Base-by-base conservation (phyloP, 2,113 vertebrate species). In the Ibidorhyncha struthersii region DNA sequence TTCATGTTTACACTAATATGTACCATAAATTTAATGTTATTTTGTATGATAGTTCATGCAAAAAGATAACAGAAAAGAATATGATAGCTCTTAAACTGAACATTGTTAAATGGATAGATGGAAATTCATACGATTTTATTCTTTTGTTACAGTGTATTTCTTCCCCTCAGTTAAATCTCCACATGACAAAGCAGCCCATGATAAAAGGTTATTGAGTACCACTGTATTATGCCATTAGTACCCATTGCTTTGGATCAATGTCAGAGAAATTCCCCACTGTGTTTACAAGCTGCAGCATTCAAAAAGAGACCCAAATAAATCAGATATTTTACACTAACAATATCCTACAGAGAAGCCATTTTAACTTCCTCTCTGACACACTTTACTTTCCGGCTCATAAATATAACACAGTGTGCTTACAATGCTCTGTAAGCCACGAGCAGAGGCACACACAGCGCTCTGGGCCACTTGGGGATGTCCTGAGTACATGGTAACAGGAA, bases 241-340 rank as follows among this genome's bases (percentile, higher is more conserved):
- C 69, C 77, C 86, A 96, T 87, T 96, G 86, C 92, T 98, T 96
- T 92, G 92, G 89, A 97, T 97, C 96, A 97, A 96, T 96, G 96
- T 82, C 76, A 91, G 88, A 95, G 69, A 97, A 96, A 97, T 96
- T 95, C 79, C 73, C 78, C 56, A 66, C 71, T 97, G 93, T 94
- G 92, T 93, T 98, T 97, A 96, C 72, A 97, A 97, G 87, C 73
- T 83, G 41, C 29, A 95, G 78, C 61, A 94, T 91, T 96, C 86
- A 92, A 96, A 96, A 72, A 85, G 34, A 86, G 67, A 65, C 71
- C 71, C 74, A 97, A 95, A 94, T 95, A 97, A 96, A 96, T 96
- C 67, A 95, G 89, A 89, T 97, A 90, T 93, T 97, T 97, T 96
- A 96, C 72, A 95, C 81, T 90, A 93, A 93, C 40, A 94, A 95